Conservation (phyloP, 2,113 vertebrate genomes). For the Bambusicola thoracicus region DNA sequence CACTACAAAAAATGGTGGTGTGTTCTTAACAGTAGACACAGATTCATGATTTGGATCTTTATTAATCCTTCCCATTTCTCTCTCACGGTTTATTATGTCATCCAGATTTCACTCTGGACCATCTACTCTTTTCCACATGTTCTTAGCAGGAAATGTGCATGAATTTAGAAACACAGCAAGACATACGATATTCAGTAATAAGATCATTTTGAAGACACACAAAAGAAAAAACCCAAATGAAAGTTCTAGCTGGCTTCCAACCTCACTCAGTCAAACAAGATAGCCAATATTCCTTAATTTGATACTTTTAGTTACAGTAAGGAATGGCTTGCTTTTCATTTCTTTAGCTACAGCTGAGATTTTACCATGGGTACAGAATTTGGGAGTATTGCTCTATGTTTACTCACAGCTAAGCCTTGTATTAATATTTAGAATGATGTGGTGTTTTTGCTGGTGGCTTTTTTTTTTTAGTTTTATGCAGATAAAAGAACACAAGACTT, state of each 20-base stretch:
- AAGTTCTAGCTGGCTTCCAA: conserved; percentile 58
- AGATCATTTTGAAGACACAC: conserved; percentile 60
- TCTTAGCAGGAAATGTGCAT: conserved; percentile 69
- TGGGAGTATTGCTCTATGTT: not conserved
- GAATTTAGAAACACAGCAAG: conserved; percentile 73
- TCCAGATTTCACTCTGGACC: conserved; percentile 65
- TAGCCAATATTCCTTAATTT: conserved; percentile 18
- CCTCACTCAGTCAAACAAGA: conserved; percentile 33
- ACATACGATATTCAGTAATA: conserved; percentile 71
- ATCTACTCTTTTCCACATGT: conserved; percentile 78
- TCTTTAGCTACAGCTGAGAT: not conserved
- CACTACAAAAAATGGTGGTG: conserved; percentile 35
- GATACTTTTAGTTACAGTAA: not conserved
- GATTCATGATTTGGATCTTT: conserved; percentile 54
- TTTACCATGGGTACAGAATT: not conserved
- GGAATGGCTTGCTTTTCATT: not conserved
- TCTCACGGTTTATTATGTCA: conserved; percentile 71
- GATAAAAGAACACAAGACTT: not conserved
- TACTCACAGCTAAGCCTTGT: not conserved
- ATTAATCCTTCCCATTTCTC: conserved; percentile 68
- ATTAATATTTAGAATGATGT: not conserved
- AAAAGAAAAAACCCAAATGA: conserved; percentile 57
- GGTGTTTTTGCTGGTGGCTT: not conserved
- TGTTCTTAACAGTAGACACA: conserved; percentile 42
- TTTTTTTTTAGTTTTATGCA: not conserved